These are phyloP conservation scores for Xyliphius kryptos DNA, from an alignment of 2,113 vertebrate species.

Conservation along the genomic window DNA sequence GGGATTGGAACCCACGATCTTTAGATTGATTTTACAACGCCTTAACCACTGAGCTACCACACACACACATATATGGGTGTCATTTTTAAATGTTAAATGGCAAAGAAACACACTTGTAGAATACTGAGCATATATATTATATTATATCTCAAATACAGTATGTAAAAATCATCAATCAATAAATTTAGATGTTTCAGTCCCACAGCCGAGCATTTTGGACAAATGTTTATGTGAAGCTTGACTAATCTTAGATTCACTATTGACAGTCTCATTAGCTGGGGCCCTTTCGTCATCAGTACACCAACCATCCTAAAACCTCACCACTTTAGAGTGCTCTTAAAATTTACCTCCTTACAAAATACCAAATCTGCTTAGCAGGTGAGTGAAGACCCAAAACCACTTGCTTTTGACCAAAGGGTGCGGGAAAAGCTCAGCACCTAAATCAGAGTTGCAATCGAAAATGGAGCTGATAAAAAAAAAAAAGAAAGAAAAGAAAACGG, in stretches of 20 bases:
- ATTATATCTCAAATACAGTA: no score
- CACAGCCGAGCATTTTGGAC: not conserved
- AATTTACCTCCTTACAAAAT: not conserved
- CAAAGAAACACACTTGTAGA: no score
- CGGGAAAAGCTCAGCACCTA: not conserved
- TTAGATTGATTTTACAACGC: no score
- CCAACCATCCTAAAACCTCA: not conserved
- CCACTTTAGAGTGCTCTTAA: conserved; percentile 9
- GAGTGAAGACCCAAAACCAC: conserved; percentile 17
- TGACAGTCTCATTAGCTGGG: no score
- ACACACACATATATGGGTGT: no score
- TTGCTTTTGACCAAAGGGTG: conserved; percentile 14
- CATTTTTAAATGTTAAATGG: no score
- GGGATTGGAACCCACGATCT: no score
- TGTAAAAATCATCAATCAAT: not conserved
- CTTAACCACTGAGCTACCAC: no score
- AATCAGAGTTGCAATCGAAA: conserved; percentile 24
- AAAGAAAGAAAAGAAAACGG: no score
- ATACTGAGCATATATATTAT: no score
- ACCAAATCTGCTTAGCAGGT: conserved; percentile 7
- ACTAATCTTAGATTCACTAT: no score
- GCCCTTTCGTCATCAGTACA: no score
- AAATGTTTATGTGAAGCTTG: not conserved
- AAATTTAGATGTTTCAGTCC: not conserved
- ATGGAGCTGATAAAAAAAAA: conserved; percentile 23